Percentiles rank a stretch among this genome's conserved stretches.
phyloP scores from a whole-genome alignment of 2,113 vertebrate species.

The Lota lota region DNA sequence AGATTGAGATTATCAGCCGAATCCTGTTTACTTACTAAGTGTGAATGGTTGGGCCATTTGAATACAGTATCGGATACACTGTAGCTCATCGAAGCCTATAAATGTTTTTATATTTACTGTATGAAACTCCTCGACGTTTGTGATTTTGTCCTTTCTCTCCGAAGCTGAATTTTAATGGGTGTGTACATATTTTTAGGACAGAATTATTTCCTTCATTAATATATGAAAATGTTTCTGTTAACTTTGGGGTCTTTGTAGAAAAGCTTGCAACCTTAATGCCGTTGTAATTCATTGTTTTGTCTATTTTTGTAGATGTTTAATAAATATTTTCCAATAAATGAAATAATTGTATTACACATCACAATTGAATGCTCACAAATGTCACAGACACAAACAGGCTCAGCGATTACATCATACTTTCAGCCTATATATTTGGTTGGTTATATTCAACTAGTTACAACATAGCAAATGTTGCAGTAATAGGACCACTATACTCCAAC shows the following conservation, averaged over 20 bases:
- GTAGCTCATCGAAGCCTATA: slow-evolving; percentile 66
- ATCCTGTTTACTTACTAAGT: slow-evolving; percentile 13
- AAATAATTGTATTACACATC: no score
- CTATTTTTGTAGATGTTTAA: slow-evolving; percentile 80
- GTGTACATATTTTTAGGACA: slow-evolving; percentile 74
- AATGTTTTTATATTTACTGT: slow-evolving; percentile 61
- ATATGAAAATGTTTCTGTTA: slow-evolving; percentile 64
- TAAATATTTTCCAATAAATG: slow-evolving; percentile 71
- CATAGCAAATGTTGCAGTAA: no score
- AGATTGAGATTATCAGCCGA: no score
- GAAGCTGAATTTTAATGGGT: slow-evolving; percentile 49
- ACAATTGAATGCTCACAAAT: no score
- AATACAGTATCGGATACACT: slow-evolving; percentile 67
- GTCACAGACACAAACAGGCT: no score
- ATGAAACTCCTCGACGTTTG: slow-evolving; percentile 44
- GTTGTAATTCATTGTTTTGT: slow-evolving; percentile 62
- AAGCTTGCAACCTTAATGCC: slow-evolving; percentile 66
- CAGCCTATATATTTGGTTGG: no score
- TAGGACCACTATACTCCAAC: no score
- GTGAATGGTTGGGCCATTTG: slow-evolving; percentile 50
- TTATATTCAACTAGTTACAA: no score
- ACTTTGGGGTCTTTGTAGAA: slow-evolving; percentile 64
- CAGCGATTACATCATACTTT: no score
- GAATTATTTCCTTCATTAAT: slow-evolving; percentile 72
- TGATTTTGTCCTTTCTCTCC: slow-evolving; percentile 52